Percentiles rank a stretch among this genome's conserved stretches.
These are phyloP conservation scores for Uromys caudimaculatus DNA, from an alignment of 2,797 vertebrate genomes.

Conservation along the genomic window DNA sequence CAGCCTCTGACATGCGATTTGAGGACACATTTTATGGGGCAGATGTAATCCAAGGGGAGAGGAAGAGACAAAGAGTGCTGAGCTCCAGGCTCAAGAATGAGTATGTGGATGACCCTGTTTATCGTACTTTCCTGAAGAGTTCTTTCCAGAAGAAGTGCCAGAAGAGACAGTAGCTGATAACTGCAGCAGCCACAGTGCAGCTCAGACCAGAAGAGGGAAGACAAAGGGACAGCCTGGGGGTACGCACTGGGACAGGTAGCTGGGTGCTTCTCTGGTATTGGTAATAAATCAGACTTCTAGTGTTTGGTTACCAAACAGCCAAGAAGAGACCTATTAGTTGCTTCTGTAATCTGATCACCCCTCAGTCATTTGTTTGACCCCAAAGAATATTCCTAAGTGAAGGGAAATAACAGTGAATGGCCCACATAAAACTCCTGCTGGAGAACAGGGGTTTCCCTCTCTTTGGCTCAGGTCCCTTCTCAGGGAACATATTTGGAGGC, in stretches of 20 bases:
- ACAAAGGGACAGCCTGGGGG: background rate
- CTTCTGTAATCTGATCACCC: background rate
- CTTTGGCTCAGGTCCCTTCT: background rate
- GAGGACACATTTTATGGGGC: constrained; percentile 94
- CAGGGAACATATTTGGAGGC: constrained; percentile 10
- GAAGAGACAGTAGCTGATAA: constrained; percentile 89
- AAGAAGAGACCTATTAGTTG: background rate
- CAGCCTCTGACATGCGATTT: constrained; percentile 97
- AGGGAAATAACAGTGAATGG: constrained; percentile 60
- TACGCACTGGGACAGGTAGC: background rate
- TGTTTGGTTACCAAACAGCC: background rate
- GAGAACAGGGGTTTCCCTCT: background rate
- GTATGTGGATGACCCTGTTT: constrained; percentile 94
- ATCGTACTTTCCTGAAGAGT: constrained; percentile 92
- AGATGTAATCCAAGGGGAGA: constrained; percentile 92
- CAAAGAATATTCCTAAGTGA: constrained; percentile 73
- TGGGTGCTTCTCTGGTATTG: constrained; percentile 37
- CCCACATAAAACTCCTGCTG: constrained; percentile 52
- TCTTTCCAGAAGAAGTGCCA: constrained; percentile 92
- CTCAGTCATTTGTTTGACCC: constrained; percentile 57
- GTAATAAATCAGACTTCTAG: constrained; percentile 39
- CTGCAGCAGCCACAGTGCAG: constrained; percentile 1
- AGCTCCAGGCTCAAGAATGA: constrained; percentile 97
- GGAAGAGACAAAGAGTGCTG: constrained; percentile 94
- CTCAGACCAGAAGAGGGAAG: constrained; percentile 39